These are phyloP conservation scores for Macrophya alboannulata DNA, from an alignment of 2,888 invertebrate genomes.

Conservation along the genomic window DNA sequence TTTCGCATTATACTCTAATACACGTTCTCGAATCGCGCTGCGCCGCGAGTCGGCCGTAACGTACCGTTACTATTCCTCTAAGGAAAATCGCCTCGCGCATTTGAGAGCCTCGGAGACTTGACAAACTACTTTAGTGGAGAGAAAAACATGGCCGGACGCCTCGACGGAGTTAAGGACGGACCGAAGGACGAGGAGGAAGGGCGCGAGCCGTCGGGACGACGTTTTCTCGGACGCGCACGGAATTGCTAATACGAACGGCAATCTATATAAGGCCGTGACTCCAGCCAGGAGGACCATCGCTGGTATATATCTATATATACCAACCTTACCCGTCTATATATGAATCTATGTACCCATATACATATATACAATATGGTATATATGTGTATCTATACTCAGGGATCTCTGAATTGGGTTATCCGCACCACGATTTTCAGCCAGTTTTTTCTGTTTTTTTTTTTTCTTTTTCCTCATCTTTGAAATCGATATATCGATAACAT, in stretches of 20 bases:
- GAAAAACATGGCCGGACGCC: slow-evolving; percentile 58
- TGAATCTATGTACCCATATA: background rate
- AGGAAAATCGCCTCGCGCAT: slow-evolving; percentile 26
- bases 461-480: no score
- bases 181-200: slow-evolving; percentile 14
- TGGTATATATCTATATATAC: background rate
- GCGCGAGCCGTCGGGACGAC: slow-evolving; percentile 49
- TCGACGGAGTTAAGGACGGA: slow-evolving; percentile 38
- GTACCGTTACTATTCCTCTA: slow-evolving; percentile 20
- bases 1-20: slow-evolving; percentile 30
- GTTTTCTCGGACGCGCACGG: slow-evolving; percentile 57
- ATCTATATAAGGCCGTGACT: slow-evolving; percentile 51
- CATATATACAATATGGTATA: background rate
- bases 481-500: background rate
- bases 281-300: slow-evolving; percentile 26
- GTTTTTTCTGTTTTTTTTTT: background rate
- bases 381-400: background rate
- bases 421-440: background rate
- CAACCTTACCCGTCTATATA: background rate
- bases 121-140: slow-evolving; percentile 57
- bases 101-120: slow-evolving; percentile 57
- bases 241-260: slow-evolving; percentile 54
- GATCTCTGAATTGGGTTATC: background rate
- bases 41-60: no score
- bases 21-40: background rate